Evolutionary conservation across 2,113 vertebrate genomes (phyloP), one percentile per base, ranked within the genome.

Genomic region (Rhabdornis inornatus): DNA sequence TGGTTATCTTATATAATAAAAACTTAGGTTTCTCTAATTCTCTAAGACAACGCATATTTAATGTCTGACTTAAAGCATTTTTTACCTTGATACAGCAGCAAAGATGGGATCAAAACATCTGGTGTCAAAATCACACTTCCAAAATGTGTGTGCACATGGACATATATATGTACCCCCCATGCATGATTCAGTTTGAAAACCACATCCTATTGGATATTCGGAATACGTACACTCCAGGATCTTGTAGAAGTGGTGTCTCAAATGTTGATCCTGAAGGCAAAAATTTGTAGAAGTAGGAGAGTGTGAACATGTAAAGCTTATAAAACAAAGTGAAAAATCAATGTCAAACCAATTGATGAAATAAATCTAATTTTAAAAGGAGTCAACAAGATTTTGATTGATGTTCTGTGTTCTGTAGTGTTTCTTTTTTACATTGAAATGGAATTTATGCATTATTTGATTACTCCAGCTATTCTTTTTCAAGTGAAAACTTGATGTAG

Each of bases 181-280:
- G 8, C 74, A 14, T n/a, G 24, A 77, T 14, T 21, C 19, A 28
- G 40, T 92, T 61, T 69, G 30, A 65, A 90, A 86, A 64, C 6
- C 6, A 56, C 9, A 11, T 77, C 9, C 11, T 69, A 0, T 17
- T 24, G 2, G 6, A 2, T 82, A 18, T 23, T n/a, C 30, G 0
- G 0, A 30, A 10, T 71, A 6, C 13, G 35, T 49, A 25, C 1
- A 45, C 7, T 14, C 22, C 4, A 5, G 28, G 23, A 60, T n/a
- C 25, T 15, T 25, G 19, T 39, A 49, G 52, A 78, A 66, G 15
- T 66, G 13, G 1, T 71, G 4, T 71, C 70, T 84, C 10, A 50
- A 39, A 64, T 44, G 10, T 18, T 68, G 44, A 7, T 61, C 27
- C 17, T 42, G 28, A 74, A n/a, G 11, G 22, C 23, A 78, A 82